A percentile compares a stretch with the other conserved stretches of the same genome.
Evolutionary conservation across 37 sponge, comb jelly and placozoan species (phyloP).

Genomic region (Oopsacas minuta): DNA sequence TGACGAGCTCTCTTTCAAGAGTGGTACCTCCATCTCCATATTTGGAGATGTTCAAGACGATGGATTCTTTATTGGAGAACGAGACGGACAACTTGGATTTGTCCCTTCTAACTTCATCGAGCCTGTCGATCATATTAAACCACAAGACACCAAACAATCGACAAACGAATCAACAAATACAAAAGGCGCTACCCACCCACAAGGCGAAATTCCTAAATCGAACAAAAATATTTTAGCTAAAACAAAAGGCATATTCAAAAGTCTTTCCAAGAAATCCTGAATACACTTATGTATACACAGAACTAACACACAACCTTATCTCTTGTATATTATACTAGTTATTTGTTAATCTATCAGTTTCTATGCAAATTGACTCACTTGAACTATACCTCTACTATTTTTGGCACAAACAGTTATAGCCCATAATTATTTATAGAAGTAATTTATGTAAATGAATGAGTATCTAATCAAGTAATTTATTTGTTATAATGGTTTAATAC

Average conservation of each 20-base stretch:
- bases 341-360: neutral
- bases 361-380: slow-evolving; percentile 7
- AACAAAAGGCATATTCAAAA: neutral
- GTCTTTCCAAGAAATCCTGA: slow-evolving; percentile 7
- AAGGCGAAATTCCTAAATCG: neutral
- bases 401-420: no score
- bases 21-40: neutral
- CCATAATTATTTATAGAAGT: no score
- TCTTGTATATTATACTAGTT: neutral
- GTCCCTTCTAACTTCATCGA: neutral
- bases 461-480: no score
- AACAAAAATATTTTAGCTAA: neutral
- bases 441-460: no score
- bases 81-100: neutral
- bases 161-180: neutral
- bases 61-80: neutral
- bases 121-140: neutral
- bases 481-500: no score
- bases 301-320: neutral
- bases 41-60: neutral
- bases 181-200: neutral
- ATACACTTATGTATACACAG: neutral
- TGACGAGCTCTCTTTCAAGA: slow-evolving; percentile 8
- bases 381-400: no score
- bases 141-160: neutral